Conservation (phyloP, 2,113 vertebrate species). For the Corythornis vintsioides region DNA sequence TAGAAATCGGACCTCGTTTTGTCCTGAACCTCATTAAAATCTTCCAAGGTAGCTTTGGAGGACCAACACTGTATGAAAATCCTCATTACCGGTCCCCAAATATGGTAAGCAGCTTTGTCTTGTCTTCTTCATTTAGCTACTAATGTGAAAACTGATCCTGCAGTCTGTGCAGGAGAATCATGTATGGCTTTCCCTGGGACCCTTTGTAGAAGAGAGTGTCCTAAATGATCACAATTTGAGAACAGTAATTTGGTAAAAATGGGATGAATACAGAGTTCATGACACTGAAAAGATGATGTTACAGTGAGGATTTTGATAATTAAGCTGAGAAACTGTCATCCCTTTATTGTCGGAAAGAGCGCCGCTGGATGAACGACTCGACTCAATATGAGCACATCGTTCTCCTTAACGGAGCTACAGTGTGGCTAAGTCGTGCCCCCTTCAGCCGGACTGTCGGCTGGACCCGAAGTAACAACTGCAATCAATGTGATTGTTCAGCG, state of each 20-base stretch:
- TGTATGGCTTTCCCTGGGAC: not conserved
- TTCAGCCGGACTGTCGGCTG: too few species aligned
- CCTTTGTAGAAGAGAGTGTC: not conserved
- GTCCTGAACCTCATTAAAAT: conserved; percentile 96
- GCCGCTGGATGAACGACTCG: too few species aligned
- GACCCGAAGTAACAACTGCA: too few species aligned
- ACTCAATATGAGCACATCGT: too few species aligned
- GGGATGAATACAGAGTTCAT: not conserved
- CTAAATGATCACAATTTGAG: not conserved
- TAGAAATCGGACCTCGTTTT: conserved; percentile 96
- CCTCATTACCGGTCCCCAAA: conserved; percentile 91
- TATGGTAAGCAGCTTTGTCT: conserved; percentile 77
- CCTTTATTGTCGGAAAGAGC: not conserved
- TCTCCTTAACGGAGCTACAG: too few species aligned
- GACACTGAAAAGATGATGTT: not conserved
- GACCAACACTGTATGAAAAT: conserved; percentile 93
- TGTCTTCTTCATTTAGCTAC: not conserved
- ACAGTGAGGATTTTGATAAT: not conserved
- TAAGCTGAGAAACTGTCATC: not conserved
- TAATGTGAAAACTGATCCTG: not conserved
- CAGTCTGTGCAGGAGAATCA: not conserved
- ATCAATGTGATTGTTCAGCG: too few species aligned
- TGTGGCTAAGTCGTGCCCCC: too few species aligned
- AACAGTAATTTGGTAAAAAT: not conserved
- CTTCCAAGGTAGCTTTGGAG: conserved; percentile 96